Percentiles rank a stretch among this genome's conserved stretches.
Evolutionary conservation across 2,888 invertebrate genomes (phyloP).

Genomic region (Erpobdella octoculata): DNA sequence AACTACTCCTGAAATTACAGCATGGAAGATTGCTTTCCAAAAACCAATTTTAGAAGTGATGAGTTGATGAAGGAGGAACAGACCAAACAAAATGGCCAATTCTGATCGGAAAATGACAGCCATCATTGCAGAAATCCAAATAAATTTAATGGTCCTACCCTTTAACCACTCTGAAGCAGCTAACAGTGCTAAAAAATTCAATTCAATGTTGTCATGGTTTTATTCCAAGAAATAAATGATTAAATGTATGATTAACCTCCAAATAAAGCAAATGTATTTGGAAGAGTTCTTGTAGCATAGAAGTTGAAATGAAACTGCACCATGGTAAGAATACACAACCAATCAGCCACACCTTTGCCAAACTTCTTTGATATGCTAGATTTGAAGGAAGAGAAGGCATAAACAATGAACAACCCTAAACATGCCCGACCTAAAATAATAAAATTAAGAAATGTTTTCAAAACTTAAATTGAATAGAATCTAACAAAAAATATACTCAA

Average conservation of each 20-base stretch:
- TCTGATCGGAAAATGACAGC: constrained; percentile 85
- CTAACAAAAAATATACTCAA: constrained; percentile 1
- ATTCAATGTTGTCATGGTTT: background rate
- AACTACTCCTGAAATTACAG: constrained; percentile 48
- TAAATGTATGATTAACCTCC: constrained; percentile 60
- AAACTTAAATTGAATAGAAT: background rate
- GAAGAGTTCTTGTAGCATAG: constrained; percentile 84
- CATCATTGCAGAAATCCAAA: constrained; percentile 75
- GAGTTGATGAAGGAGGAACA: constrained; percentile 74
- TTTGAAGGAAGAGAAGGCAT: constrained; percentile 67
- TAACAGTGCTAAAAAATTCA: constrained; percentile 64
- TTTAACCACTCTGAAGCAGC: constrained; percentile 78
- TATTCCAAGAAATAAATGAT: background rate
- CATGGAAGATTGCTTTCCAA: constrained; percentile 48
- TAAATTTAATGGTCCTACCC: constrained; percentile 65
- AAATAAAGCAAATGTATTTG: constrained; percentile 86
- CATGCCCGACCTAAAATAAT: constrained; percentile 69
- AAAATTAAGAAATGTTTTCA: constrained; percentile 3
- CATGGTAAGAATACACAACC: constrained; percentile 60
- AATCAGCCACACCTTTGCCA: constrained; percentile 65
- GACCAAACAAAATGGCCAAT: constrained; percentile 70
- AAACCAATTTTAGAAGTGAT: constrained; percentile 63
- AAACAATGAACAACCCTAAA: constrained; percentile 69
- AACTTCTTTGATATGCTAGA: constrained; percentile 69
- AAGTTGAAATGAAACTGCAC: constrained; percentile 97